phyloP scores from a whole-genome alignment of 1,140 invertebrate species.

The Sarcophaga bullata region DNA sequence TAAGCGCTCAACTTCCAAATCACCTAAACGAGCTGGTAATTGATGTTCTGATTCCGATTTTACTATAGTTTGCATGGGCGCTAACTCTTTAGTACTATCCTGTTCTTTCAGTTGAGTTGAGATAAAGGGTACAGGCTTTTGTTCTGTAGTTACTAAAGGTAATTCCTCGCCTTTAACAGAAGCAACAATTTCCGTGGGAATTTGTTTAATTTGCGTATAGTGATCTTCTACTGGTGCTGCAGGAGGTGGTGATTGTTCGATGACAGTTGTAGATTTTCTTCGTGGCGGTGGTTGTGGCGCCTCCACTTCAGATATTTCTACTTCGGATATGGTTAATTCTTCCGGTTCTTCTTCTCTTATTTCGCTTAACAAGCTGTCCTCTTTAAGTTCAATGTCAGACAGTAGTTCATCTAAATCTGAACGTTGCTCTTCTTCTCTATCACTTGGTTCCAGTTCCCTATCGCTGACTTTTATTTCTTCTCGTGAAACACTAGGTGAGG shows the following conservation, averaged over 20 bases:
- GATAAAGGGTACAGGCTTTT: conserved; percentile 50
- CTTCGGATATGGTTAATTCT: conserved; percentile 44
- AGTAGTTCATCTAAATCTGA: conserved; percentile 53
- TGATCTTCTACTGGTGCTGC: neutral
- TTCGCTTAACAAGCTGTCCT: conserved; percentile 43
- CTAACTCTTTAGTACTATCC: neutral
- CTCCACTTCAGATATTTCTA: neutral
- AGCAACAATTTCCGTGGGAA: conserved; percentile 22
- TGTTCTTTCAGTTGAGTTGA: neutral
- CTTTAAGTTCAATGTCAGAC: neutral
- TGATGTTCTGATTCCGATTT: conserved; percentile 44
- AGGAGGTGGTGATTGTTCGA: conserved; percentile 47
- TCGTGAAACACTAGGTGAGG: neutral
- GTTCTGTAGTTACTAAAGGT: conserved; percentile 45
- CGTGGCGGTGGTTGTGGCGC: conserved; percentile 58
- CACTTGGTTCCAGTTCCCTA: conserved; percentile 16
- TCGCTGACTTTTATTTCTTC: conserved; percentile 30
- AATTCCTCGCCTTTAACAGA: conserved; percentile 48
- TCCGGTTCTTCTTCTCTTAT: conserved; percentile 49
- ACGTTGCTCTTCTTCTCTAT: conserved; percentile 42
- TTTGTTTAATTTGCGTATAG: neutral
- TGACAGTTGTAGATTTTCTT: conserved; percentile 54
- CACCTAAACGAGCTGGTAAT: conserved; percentile 67
- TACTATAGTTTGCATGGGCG: conserved; percentile 43
- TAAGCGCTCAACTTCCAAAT: conserved; percentile 79